Evolutionary conservation across 2,797 vertebrate genomes (phyloP).

Genomic region (Mormyrops attenuatus): DNA sequence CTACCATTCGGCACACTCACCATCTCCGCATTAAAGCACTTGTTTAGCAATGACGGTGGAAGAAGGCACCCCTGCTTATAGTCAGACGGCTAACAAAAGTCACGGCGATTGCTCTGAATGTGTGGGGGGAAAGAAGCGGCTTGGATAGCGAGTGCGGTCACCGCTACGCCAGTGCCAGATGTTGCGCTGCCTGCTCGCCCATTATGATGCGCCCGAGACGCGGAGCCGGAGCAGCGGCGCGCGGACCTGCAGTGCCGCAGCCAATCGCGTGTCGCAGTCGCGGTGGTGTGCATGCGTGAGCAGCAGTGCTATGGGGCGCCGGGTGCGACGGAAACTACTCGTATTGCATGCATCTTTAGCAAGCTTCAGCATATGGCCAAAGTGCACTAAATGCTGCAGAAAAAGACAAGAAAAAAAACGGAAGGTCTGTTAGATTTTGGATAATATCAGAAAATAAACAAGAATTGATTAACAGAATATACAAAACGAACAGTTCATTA

Average conservation of each 20-base stretch:
- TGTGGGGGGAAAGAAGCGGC: background rate
- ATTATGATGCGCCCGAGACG: slow-evolving; percentile 15
- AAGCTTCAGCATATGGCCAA: background rate
- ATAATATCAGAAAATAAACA: background rate
- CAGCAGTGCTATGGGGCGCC: background rate
- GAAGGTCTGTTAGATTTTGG: background rate
- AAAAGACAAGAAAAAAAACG: background rate
- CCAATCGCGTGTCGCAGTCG: slow-evolving; percentile 25
- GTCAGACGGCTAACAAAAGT: background rate
- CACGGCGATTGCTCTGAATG: background rate
- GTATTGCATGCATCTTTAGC: background rate
- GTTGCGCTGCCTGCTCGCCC: slow-evolving; percentile 14
- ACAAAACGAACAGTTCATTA: background rate
- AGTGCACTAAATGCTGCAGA: background rate
- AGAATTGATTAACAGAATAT: background rate
- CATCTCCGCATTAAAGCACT: slow-evolving; percentile 26
- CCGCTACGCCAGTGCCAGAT: background rate
- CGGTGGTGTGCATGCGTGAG: background rate
- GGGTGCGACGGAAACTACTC: slow-evolving; percentile 1
- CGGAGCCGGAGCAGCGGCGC: background rate
- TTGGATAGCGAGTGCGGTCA: background rate
- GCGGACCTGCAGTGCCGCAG: slow-evolving; percentile 22
- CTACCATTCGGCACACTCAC: slow-evolving; percentile 23
- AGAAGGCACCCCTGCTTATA: background rate
- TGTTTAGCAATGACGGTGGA: background rate